These are phyloP conservation scores for Vanessa cardui DNA, from an alignment of 2,888 invertebrate species.

Conservation along the genomic window DNA sequence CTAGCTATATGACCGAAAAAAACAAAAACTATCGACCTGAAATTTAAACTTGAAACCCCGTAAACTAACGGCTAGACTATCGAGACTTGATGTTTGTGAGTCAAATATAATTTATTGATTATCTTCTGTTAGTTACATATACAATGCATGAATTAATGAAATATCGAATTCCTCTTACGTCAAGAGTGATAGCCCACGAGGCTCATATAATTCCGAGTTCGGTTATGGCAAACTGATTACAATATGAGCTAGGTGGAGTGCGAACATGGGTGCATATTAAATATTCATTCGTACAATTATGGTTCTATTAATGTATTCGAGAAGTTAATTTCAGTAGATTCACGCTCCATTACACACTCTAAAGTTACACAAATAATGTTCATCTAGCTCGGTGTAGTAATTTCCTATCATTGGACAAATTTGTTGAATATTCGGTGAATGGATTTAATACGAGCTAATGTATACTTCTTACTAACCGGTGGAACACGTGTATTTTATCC, in stretches of 20 bases:
- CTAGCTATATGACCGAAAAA: too few species aligned
- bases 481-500: too few species aligned
- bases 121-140: background rate
- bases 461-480: too few species aligned
- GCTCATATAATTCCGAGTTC: background rate
- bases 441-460: background rate
- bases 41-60: too few species aligned
- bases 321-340: constrained; percentile 33
- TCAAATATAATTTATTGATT: too few species aligned
- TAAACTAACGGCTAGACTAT: too few species aligned
- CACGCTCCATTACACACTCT: constrained; percentile 14
- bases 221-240: constrained; percentile 37
- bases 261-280: constrained; percentile 34
- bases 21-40: too few species aligned
- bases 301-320: constrained; percentile 26
- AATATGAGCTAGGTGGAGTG: constrained; percentile 39
- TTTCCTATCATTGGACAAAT: background rate
- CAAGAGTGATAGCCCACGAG: constrained; percentile 2
- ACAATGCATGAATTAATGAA: constrained; percentile 1
- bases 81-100: too few species aligned
- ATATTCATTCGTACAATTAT: constrained; percentile 37
- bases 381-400: background rate
- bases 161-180: constrained; percentile 3
- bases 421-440: background rate
- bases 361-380: background rate